Evolutionary conservation across 1,140 invertebrate species (phyloP).

Genomic region (Hyles vespertilio): DNA sequence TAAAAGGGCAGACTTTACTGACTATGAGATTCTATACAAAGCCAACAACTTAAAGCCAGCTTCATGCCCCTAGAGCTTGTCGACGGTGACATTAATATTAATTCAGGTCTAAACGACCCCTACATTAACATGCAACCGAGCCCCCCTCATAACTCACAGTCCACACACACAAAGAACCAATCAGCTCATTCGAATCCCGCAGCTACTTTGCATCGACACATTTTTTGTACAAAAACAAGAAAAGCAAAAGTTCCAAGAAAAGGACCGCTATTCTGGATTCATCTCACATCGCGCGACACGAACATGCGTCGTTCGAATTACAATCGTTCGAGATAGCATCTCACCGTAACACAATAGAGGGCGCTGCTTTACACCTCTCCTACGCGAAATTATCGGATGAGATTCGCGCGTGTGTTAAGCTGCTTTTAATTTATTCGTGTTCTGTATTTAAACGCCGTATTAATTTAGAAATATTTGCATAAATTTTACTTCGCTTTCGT

Average conservation of each 20-base stretch:
- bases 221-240: constrained; percentile 28
- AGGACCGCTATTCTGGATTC: constrained; percentile 40
- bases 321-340: constrained; percentile 46
- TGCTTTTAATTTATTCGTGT: too few species aligned
- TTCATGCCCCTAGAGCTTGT: too few species aligned
- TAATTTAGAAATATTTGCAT: too few species aligned
- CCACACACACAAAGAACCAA: constrained; percentile 10
- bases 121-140: too few species aligned
- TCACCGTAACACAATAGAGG: constrained; percentile 37
- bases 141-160: too few species aligned
- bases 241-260: constrained; percentile 44
- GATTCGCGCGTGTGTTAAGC: constrained; percentile 3
- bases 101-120: too few species aligned
- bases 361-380: constrained; percentile 38
- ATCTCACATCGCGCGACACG: constrained; percentile 28
- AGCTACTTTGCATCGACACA: constrained; percentile 43
- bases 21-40: too few species aligned
- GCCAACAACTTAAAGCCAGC: too few species aligned
- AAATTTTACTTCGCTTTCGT: too few species aligned
- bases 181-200: constrained; percentile 26
- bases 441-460: too few species aligned
- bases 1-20: too few species aligned
- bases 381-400: constrained; percentile 7
- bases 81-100: too few species aligned
- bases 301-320: constrained; percentile 27